Conservation (phyloP, 2,797 vertebrate species). For the Anguilla pacifica region DNA sequence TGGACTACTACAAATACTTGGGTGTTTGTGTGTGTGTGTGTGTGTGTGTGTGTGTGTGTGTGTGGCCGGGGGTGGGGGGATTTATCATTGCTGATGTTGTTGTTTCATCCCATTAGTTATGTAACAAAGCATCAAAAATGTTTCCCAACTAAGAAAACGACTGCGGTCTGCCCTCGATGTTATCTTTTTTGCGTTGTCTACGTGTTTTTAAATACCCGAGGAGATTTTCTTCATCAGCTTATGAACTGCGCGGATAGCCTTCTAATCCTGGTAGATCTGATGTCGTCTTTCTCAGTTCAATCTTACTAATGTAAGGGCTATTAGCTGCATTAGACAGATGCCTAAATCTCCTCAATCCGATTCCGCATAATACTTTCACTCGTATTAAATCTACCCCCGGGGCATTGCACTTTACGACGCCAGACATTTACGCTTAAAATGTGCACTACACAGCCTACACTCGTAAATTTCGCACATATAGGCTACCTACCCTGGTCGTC, state of each 20-base stretch:
- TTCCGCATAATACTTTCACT: slow-evolving; percentile 69
- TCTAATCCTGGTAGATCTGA: slow-evolving; percentile 67
- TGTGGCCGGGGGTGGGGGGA: no score
- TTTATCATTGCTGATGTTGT: no score
- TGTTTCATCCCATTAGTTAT: not conserved
- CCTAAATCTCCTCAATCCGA: slow-evolving; percentile 68
- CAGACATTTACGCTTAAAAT: not conserved
- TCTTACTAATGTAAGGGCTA: slow-evolving; percentile 80
- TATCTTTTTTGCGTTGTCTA: slow-evolving; percentile 31
- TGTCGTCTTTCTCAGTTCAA: slow-evolving; percentile 63
- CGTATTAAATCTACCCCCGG: slow-evolving; percentile 65
- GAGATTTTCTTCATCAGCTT: slow-evolving; percentile 69
- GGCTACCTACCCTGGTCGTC: slow-evolving; percentile 3
- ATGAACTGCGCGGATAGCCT: slow-evolving; percentile 52
- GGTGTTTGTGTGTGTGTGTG: no score
- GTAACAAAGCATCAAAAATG: not conserved
- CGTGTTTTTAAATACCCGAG: slow-evolving; percentile 50
- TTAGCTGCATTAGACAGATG: slow-evolving; percentile 79
- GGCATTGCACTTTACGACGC: slow-evolving; percentile 52
- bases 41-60: no score
- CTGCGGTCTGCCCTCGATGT: slow-evolving; percentile 7
- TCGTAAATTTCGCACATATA: not conserved
- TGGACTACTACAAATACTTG: no score
- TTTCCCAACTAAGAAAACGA: not conserved
- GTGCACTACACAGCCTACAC: not conserved